These are phyloP conservation scores for Actinemys pallida DNA, from an alignment of 2,113 vertebrate species.

Conservation along the genomic window DNA sequence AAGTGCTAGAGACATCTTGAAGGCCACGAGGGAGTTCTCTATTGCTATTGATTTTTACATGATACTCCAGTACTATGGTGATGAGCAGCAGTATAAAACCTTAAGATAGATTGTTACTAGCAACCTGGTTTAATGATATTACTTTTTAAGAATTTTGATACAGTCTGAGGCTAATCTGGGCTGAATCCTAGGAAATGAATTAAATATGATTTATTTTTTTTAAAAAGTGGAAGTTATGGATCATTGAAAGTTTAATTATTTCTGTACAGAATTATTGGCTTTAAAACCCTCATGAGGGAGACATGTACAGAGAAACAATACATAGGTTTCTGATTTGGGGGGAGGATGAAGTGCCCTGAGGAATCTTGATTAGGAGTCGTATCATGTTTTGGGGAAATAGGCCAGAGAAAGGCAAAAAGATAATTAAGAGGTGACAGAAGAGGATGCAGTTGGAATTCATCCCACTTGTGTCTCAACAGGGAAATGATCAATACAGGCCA, in stretches of 20 bases:
- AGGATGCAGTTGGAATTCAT: rapidly evolving
- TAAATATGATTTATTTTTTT: neutral
- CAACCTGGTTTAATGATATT: slow-evolving; percentile 9
- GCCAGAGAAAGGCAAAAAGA: neutral
- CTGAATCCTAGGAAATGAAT: slow-evolving; percentile 16
- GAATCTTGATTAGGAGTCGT: neutral
- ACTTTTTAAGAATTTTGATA: slow-evolving; percentile 11
- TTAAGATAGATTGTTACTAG: neutral
- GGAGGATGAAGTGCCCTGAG: neutral
- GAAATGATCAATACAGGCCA: neutral
- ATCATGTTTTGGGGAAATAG: rapidly evolving
- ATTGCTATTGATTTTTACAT: neutral
- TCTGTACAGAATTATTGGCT: neutral
- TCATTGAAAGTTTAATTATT: slow-evolving; percentile 38
- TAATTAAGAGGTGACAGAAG: neutral
- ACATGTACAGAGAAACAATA: neutral
- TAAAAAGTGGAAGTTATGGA: slow-evolving; percentile 21
- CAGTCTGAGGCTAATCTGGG: neutral
- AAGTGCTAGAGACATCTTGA: neutral
- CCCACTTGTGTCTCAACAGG: rapidly evolving
- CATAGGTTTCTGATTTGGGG: neutral
- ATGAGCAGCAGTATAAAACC: neutral
- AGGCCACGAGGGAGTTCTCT: neutral
- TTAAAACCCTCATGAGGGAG: neutral
- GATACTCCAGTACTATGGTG: neutral